Conservation (phyloP, 2,113 vertebrate species). For the Cyprinodon tularosa region DNA sequence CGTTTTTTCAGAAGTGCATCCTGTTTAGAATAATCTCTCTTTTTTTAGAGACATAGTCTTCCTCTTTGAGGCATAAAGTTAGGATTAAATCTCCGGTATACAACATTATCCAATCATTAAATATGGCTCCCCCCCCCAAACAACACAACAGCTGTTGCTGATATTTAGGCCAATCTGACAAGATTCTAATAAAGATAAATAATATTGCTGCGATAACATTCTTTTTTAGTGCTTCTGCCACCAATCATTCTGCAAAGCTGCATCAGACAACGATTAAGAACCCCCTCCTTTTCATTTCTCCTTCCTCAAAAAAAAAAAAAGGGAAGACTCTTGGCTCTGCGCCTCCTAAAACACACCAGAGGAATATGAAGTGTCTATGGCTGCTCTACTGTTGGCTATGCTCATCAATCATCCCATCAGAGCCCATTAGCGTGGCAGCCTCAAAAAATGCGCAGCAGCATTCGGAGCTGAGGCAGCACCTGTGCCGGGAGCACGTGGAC, state of each 20-base stretch:
- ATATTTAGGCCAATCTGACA: conserved; percentile 78
- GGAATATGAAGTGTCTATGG: conserved; percentile 78
- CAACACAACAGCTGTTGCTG: conserved; percentile 64
- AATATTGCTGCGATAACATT: conserved; percentile 77
- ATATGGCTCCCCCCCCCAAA: conserved; percentile 26
- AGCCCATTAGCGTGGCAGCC: conserved; percentile 75
- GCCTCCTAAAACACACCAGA: conserved; percentile 65
- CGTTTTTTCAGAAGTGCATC: conserved; percentile 11
- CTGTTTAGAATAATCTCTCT: conserved; percentile 16
- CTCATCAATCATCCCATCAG: conserved; percentile 84
- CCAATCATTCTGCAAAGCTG: conserved; percentile 64
- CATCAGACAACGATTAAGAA: conserved; percentile 65
- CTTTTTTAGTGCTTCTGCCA: conserved; percentile 71
- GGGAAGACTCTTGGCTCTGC: conserved; percentile 63
- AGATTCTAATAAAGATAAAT: conserved; percentile 84
- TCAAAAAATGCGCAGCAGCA: conserved; percentile 70
- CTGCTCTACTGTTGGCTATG: conserved; percentile 71
- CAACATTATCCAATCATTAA: conserved; percentile 29
- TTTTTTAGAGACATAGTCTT: conserved; percentile 9
- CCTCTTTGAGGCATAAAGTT: conserved; percentile 11
- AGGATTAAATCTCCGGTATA: conserved; percentile 27
- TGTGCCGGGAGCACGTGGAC: conserved; percentile 53
- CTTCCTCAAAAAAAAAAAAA: conserved; percentile 44
- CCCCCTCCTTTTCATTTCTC: conserved; percentile 59
- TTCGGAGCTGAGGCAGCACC: conserved; percentile 71